Evolutionary conservation across 2,888 invertebrate genomes (phyloP).

Genomic region (Phyllotreta cruciferae): DNA sequence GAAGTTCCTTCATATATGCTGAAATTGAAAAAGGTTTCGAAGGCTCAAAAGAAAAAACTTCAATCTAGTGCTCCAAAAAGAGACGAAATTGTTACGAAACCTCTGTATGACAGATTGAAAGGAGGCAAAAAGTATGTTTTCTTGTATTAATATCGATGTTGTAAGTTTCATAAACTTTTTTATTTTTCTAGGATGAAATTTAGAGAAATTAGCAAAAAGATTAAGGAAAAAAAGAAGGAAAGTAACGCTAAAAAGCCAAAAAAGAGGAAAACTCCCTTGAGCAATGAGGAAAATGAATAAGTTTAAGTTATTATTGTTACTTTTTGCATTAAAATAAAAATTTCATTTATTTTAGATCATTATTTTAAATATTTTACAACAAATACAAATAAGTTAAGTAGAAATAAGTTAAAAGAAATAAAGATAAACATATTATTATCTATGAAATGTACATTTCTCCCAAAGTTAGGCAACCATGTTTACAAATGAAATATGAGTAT

Average conservation of each 20-base stretch:
- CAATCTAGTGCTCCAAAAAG: constrained; percentile 69
- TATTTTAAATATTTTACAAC: too few species aligned
- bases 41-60: constrained; percentile 67
- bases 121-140: constrained; percentile 53
- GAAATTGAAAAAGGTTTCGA: constrained; percentile 71
- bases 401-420: too few species aligned
- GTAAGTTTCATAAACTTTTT: not conserved
- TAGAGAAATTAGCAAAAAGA: constrained; percentile 27
- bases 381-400: too few species aligned
- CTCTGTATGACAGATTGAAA: constrained; percentile 59
- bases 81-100: constrained; percentile 71
- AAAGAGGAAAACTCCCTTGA: constrained; percentile 11
- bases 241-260: constrained; percentile 12
- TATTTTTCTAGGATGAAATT: constrained; percentile 26
- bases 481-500: too few species aligned
- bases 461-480: too few species aligned
- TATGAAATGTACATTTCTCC: too few species aligned
- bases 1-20: constrained; percentile 92
- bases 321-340: too few species aligned
- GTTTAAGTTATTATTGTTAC: too few species aligned
- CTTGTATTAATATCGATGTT: not conserved
- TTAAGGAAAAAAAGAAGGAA: constrained; percentile 20
- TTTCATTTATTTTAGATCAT: too few species aligned
- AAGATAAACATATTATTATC: too few species aligned
- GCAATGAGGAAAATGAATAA: constrained; percentile 2